Conservation (phyloP, 1,140 invertebrate species). For the Caenorhabditis briggsae region DNA sequence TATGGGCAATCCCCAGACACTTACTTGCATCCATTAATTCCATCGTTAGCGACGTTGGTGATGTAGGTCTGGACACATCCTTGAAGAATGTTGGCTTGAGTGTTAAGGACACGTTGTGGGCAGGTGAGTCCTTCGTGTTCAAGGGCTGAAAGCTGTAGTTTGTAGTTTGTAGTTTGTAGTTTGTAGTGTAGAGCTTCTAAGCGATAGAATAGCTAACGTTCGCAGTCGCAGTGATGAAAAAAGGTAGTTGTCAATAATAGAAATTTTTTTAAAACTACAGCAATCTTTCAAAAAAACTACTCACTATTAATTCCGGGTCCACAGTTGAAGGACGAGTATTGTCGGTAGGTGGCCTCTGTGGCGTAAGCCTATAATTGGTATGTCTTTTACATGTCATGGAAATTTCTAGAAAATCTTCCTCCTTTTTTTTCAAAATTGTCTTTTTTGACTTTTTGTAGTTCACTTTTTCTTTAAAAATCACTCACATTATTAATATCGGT, state of each 20-base stretch:
- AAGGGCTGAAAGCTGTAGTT: conserved; percentile 43
- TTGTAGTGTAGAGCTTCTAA: too few relatives aligned
- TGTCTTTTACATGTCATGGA: background rate
- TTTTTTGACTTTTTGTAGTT: background rate
- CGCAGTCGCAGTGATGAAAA: too few relatives aligned
- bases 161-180: background rate
- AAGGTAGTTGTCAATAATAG: too few relatives aligned
- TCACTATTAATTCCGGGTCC: conserved; percentile 61
- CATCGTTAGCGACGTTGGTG: conserved; percentile 36
- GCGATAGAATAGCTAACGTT: too few relatives aligned
- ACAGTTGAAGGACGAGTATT: conserved; percentile 59
- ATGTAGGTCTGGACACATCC: conserved; percentile 54
- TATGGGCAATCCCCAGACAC: too few relatives aligned
- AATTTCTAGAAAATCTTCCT: too few relatives aligned
- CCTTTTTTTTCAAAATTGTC: too few relatives aligned
- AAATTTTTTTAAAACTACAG: background rate
- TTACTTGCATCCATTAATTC: conserved; percentile 52
- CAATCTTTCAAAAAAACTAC: background rate
- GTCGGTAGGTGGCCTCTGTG: conserved; percentile 8
- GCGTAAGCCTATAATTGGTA: conserved; percentile 49
- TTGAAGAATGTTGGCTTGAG: conserved; percentile 38
- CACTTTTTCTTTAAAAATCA: background rate
- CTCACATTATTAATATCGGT: conserved; percentile 56
- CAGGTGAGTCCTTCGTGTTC: conserved; percentile 56
- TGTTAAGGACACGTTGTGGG: conserved; percentile 55